Evolutionary conservation across 2,797 vertebrate species (phyloP), one percentile per base, ranked within the genome.

Genomic region (Periparus ater): DNA sequence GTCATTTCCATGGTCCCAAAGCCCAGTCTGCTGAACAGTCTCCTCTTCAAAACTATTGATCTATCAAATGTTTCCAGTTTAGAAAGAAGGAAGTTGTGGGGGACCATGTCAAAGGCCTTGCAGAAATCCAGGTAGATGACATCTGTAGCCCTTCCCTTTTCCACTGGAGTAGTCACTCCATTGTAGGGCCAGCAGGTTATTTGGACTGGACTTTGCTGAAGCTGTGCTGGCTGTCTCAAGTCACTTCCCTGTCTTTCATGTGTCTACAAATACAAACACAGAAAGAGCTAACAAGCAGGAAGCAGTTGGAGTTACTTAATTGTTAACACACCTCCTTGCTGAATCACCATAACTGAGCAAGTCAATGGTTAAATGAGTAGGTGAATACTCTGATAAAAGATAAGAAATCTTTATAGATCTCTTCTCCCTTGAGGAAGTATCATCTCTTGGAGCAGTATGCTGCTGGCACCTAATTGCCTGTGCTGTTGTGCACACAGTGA

Each of bases 1-100:
- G 36, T 61, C 29, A 61, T 57, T 70, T 5, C 2, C 22, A 36
- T 0, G 0, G 40, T 19, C 10, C 21, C 54, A 80, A 76, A 72
- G 6, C 5, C 22, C 22, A 72, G 11, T 23, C 19, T 13, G n/a
- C 9, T 21, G 53, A 38, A 21, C 27, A 53, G 45, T 53, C 8
- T 58, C 20, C 9, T n/a, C 11, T 47, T 9, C n/a, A 40, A 58
- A 44, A 26, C 27, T 3, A 1, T n/a, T 40, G 38, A 40, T 40
- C 38, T 40, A 40, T 40, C 38, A 40, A 40, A 5, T 34, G 17
- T 34, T 45, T 66, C 17, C 30, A 60, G 9, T 47, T 80, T 17
- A 34, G n/a, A 60, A 32, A 40, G 17, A 38, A 58, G 23, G 38
- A 80, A 53, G 23, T 30, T 38, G 4, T n/a, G 38, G 45, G 17